A percentile compares a stretch with the other conserved stretches of the same genome.
These are phyloP conservation scores for Actinernus sp. DNA, from an alignment of 92 coral and sea anemone species.

Conservation along the genomic window DNA sequence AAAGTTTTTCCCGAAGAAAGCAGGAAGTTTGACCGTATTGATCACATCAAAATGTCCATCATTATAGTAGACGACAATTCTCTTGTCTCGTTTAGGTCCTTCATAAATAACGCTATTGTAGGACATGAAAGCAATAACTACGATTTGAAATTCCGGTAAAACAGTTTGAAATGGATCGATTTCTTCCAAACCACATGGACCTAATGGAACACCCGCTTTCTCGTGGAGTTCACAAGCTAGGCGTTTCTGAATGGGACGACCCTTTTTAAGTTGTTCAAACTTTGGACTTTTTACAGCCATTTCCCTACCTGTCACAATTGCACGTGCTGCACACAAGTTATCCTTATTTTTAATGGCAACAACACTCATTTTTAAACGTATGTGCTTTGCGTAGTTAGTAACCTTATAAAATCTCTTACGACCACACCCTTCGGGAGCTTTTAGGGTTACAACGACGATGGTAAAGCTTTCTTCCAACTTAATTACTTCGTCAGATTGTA, in stretches of 20 bases:
- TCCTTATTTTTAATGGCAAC: slow-evolving; percentile 26
- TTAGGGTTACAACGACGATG: slow-evolving; percentile 3
- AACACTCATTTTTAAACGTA: slow-evolving; percentile 6
- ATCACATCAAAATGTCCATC: slow-evolving; percentile 33
- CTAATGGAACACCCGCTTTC: slow-evolving; percentile 11
- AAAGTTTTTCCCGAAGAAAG: slow-evolving; percentile 13
- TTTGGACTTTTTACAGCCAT: slow-evolving; percentile 8
- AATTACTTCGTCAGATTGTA: slow-evolving; percentile 12
- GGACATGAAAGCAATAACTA: not conserved
- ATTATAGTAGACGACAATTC: slow-evolving; percentile 3
- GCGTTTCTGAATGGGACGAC: slow-evolving; percentile 9
- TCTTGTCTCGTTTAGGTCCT: slow-evolving; percentile 5
- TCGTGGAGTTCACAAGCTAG: slow-evolving; percentile 14
- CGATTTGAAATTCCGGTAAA: slow-evolving; percentile 7
- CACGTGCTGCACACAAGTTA: slow-evolving; percentile 43
- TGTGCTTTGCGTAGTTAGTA: slow-evolving; percentile 5
- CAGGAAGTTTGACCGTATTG: slow-evolving; percentile 11
- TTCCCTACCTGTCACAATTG: slow-evolving; percentile 29
- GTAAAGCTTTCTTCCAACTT: slow-evolving; percentile 4
- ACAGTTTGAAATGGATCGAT: slow-evolving; percentile 13
- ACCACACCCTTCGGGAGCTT: slow-evolving; percentile 5
- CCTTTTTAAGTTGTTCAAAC: slow-evolving; percentile 4
- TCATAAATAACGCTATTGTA: not conserved
- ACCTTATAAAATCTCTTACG: slow-evolving; percentile 1
- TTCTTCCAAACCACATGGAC: slow-evolving; percentile 16